Conservation (phyloP, 2,113 vertebrate genomes). For the Pantherophis guttatus region DNA sequence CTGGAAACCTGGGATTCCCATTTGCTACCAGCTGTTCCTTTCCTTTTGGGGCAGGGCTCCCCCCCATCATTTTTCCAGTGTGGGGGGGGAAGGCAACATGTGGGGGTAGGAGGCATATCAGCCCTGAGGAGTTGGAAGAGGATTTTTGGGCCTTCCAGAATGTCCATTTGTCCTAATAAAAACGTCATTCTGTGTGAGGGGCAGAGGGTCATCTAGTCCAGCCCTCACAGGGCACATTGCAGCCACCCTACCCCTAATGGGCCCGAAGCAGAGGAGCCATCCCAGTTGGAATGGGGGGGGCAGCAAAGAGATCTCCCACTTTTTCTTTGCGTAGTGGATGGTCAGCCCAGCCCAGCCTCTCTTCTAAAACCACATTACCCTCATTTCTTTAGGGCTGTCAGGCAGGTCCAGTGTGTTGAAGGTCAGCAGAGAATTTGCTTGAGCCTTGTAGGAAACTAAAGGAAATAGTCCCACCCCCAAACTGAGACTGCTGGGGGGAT, state of each 20-base stretch:
- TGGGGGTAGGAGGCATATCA: not conserved
- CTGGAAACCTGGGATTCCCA: not conserved
- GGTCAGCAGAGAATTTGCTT: not conserved
- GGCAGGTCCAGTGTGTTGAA: slow-evolving; percentile 52
- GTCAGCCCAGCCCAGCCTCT: not conserved
- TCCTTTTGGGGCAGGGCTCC: not conserved
- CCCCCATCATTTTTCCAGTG: not conserved
- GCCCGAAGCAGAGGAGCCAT: not conserved
- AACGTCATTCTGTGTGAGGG: not conserved
- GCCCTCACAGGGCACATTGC: not conserved
- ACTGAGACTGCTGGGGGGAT: not conserved
- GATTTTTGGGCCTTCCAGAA: not conserved
- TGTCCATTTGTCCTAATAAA: not conserved
- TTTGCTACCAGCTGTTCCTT: not conserved
- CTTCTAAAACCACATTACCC: not conserved
- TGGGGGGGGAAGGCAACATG: not conserved
- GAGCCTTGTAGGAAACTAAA: not conserved
- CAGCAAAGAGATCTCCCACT: not conserved
- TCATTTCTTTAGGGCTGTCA: slow-evolving; percentile 47
- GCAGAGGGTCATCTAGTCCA: not conserved
- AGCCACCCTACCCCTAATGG: not conserved
- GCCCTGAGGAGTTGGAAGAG: not conserved
- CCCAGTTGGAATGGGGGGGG: not conserved
- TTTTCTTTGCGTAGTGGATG: not conserved
- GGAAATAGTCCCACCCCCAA: not conserved